Evolutionary conservation across 2,888 invertebrate species (phyloP), one percentile per base, ranked within the genome.

Genomic region (Octonoba sinensis): DNA sequence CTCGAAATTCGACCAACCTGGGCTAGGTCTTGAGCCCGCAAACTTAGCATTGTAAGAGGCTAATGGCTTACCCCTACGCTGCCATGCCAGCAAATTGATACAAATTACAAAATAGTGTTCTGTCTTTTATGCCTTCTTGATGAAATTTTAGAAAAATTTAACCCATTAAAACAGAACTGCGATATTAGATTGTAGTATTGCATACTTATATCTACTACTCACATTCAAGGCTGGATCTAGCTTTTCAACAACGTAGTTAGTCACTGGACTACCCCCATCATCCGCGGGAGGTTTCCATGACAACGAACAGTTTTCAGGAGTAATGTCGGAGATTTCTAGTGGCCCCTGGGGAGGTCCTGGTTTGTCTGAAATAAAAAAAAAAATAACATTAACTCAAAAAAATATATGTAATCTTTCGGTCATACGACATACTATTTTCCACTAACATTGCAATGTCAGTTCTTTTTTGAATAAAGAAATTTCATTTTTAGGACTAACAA

Each of bases 221-320:
- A 93, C 92, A 84, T 95, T 95, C 86, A 91, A 93, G 15, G 87
- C 84, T 59, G 92, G 92, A 87, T 98, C 98, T 88, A 94, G 91
- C 90, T 96, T 97, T 89, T 99, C 98, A 27, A 99, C 95, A 60
- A 97, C 93, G 88, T 99, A 99, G 90, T 99, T 98, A 60, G 96
- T 96, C 87, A 99, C 93, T 18, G 97, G 96, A 69, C 96, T 95
- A 51, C 98, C 98, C 83, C 97, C 97, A 87, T 97, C 96, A 87
- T 89, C 90, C 85, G 95, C 87, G 78, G 99, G 99, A 74, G 96
- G 93, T 88, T 94, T 95, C 99, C 99, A 99, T 1, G 95, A 93
- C 70, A 99, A 90, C 12, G 95, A 93, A 89, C 98, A 98, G 0
- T 96, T 95, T 88, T 99, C 98, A 0, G 98, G 97, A 1, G 97